Evolutionary conservation across 2,888 invertebrate species (phyloP).

Genomic region (Eurois occulta): DNA sequence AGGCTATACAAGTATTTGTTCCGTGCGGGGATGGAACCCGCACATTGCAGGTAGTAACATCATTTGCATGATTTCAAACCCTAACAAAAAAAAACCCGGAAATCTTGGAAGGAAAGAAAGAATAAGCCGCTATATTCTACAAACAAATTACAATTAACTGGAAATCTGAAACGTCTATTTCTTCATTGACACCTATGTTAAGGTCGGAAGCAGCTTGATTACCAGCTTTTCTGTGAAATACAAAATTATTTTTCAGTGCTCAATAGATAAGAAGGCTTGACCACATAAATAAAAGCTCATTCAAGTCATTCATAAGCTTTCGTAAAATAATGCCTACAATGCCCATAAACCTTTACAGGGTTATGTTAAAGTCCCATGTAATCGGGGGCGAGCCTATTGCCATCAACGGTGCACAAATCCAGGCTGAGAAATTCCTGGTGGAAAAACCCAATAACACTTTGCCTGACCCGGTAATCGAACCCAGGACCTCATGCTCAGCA

Average conservation of each 20-base stretch:
- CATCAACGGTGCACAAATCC: too few relatives aligned
- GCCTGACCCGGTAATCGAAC: too few relatives aligned
- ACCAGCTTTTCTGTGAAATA: not conserved
- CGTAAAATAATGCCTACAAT: not conserved
- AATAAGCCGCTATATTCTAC: not conserved
- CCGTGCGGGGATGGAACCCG: too few relatives aligned
- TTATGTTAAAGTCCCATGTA: too few relatives aligned
- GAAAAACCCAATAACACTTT: too few relatives aligned
- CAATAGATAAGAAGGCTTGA: not conserved
- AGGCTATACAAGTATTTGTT: too few relatives aligned
- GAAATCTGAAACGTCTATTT: constrained; percentile 3
- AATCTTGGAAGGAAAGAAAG: not conserved
- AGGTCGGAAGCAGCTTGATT: too few relatives aligned
- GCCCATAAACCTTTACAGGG: not conserved
- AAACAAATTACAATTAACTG: not conserved
- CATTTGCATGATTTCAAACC: not conserved
- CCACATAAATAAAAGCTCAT: not conserved
- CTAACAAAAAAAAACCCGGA: not conserved
- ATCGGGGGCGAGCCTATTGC: too few relatives aligned
- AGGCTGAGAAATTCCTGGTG: too few relatives aligned
- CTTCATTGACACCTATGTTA: not conserved
- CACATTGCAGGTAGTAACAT: too few relatives aligned
- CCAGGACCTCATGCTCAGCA: too few relatives aligned
- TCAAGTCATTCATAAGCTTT: not conserved
- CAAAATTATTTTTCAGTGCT: not conserved